Evolutionary conservation across 2,113 vertebrate species (phyloP), one percentile per base, ranked within the genome.

Genomic region (Notothenia rossii): DNA sequence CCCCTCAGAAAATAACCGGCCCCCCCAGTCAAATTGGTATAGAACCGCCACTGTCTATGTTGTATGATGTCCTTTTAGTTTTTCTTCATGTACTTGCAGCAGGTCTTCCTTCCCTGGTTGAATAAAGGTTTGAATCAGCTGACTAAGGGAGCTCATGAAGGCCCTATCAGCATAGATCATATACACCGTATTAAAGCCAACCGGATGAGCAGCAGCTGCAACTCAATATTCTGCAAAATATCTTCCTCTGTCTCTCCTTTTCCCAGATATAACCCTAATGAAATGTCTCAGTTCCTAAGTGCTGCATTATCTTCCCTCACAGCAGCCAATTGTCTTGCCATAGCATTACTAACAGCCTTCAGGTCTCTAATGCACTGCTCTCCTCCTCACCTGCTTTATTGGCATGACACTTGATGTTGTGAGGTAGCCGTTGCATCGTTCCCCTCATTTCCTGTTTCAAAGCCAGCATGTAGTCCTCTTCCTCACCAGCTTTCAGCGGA

Each of bases 401-500:
- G 58, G 92, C 72, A 6, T 71, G 84, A 54, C 82, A 69, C 82
- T 94, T 91, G 83, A 98, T 94, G 91, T 96, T 96, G 89, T 95
- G 96, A 1, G 96, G 97, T 54, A 94, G 92, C 78, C 84, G 91
- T 83, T 94, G 96, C 95, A 96, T 96, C 7, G 94, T 90, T 84
- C 88, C 95, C 89, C 97, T 95, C 89, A 98, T 86, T 86, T 97
- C 97, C 93, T 98, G 96, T 87, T 99, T 98, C 89, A 98, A 92
- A 79, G 96, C 96, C 87, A 98, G 91, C 94, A 98, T 96, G 83
- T 98, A 98, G 79, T 97, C 94, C 86, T 97, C 96, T 4, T 94
- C 94, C 76, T 98, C 96, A 29, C 96, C 95, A 55, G 75, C 92
- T 88, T 96, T 96, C 82, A 98, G 89, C 4, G 96, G 96, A 75